phyloP scores from a whole-genome alignment of 2,113 vertebrate species.

The Cathartes aura region DNA sequence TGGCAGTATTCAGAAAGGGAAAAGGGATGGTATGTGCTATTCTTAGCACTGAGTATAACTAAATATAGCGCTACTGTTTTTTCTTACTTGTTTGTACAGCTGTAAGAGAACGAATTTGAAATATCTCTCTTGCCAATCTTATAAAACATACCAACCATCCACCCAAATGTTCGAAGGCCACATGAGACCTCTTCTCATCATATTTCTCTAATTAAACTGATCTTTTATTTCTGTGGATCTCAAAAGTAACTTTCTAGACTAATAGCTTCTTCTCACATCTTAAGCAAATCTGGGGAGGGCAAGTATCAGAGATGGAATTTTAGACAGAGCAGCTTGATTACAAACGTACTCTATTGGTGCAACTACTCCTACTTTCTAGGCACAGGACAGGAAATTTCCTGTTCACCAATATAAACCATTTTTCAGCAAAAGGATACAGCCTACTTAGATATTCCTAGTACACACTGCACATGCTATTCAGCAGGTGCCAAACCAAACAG shows the following conservation, averaged over 20 bases:
- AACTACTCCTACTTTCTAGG: neutral
- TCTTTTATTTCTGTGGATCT: neutral
- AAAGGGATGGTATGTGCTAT: neutral
- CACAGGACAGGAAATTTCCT: neutral
- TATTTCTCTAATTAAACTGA: neutral
- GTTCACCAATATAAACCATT: neutral
- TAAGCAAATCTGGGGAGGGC: neutral
- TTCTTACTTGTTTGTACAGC: neutral
- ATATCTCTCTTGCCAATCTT: neutral
- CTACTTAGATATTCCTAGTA: neutral
- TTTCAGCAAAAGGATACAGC: neutral
- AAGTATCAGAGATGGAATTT: neutral
- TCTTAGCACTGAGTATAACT: neutral
- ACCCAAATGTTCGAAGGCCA: neutral
- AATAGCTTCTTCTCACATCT: neutral
- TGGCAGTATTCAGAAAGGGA: neutral
- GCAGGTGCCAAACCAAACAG: slow-evolving; percentile 13
- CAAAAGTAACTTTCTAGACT: neutral
- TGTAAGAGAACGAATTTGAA: neutral
- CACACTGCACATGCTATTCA: neutral
- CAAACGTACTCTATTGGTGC: neutral
- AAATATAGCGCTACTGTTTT: neutral
- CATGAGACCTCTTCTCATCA: neutral
- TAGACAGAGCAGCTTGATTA: neutral
- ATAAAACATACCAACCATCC: neutral